Percentiles rank a stretch among this genome's conserved stretches.
These are phyloP conservation scores for Yponomeuta cagnagella DNA, from an alignment of 2,888 invertebrate species.

Conservation along the genomic window DNA sequence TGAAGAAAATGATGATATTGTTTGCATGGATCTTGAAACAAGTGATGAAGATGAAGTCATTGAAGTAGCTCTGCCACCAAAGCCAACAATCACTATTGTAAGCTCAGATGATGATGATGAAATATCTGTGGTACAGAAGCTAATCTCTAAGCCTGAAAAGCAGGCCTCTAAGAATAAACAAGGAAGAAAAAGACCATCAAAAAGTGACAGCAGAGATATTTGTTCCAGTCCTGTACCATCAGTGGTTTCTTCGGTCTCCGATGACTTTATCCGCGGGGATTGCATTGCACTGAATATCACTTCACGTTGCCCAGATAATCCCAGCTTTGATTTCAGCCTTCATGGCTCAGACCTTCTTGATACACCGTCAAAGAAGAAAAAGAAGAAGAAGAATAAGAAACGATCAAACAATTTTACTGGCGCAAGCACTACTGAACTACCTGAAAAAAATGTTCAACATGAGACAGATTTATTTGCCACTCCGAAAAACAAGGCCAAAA, in stretches of 20 bases:
- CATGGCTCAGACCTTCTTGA: conserved; percentile 63
- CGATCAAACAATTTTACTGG: conserved; percentile 33
- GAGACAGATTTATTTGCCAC: conserved; percentile 58
- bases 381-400: conserved; percentile 58
- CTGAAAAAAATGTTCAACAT: conserved; percentile 17
- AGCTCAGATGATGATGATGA: conserved; percentile 71
- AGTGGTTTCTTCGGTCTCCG: conserved; percentile 65
- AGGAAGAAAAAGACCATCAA: neutral
- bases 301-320: conserved; percentile 48
- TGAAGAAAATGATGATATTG: conserved; percentile 42
- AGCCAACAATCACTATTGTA: conserved; percentile 66
- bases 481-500: conserved; percentile 65
- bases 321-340: conserved; percentile 67
- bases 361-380: conserved; percentile 58
- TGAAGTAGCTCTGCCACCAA: conserved; percentile 62
- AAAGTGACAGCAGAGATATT: conserved; percentile 32
- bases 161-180: neutral
- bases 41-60: conserved; percentile 71
- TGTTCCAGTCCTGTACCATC: conserved; percentile 67
- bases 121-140: conserved; percentile 29
- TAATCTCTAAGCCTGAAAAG: conserved; percentile 11
- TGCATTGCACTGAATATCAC: conserved; percentile 69
- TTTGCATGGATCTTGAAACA: conserved; percentile 46
- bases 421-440: conserved; percentile 25
- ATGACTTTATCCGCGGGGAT: conserved; percentile 67